Evolutionary conservation across 2,888 invertebrate genomes (phyloP).

Genomic region (Elegia similella): DNA sequence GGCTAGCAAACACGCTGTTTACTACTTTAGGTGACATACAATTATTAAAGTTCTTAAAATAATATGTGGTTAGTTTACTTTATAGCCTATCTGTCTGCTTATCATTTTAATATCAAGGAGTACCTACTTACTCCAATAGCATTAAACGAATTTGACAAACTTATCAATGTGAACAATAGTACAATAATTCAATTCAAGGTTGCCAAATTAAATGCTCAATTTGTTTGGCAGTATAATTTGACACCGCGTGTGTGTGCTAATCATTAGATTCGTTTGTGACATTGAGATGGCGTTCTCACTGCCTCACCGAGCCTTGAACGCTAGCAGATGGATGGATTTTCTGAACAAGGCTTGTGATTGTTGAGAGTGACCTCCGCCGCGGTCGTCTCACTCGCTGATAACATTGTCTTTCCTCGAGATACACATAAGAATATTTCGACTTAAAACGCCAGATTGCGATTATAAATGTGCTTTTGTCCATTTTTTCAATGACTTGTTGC

Average conservation of each 20-base stretch:
- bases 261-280: slow-evolving; percentile 49
- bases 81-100: too few relatives aligned
- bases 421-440: slow-evolving; percentile 29
- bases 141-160: neutral
- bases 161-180: neutral
- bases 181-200: slow-evolving; percentile 20
- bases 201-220: slow-evolving; percentile 27
- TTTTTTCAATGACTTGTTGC: slow-evolving; percentile 22
- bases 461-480: slow-evolving; percentile 30
- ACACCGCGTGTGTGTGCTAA: slow-evolving; percentile 42
- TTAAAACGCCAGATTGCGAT: slow-evolving; percentile 1
- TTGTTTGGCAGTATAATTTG: slow-evolving; percentile 35
- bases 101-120: neutral
- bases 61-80: too few relatives aligned
- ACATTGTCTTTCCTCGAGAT: slow-evolving; percentile 41
- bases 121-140: neutral
- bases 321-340: slow-evolving; percentile 40
- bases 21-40: too few relatives aligned
- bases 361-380: slow-evolving; percentile 30
- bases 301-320: slow-evolving; percentile 45
- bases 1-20: too few relatives aligned
- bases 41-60: too few relatives aligned
- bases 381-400: slow-evolving; percentile 39
- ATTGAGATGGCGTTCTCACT: slow-evolving; percentile 53
- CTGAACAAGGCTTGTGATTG: slow-evolving; percentile 45